Evolutionary conservation across 2,888 invertebrate species (phyloP), one percentile per base, ranked within the genome.

Genomic region (Nemurella pictetii): DNA sequence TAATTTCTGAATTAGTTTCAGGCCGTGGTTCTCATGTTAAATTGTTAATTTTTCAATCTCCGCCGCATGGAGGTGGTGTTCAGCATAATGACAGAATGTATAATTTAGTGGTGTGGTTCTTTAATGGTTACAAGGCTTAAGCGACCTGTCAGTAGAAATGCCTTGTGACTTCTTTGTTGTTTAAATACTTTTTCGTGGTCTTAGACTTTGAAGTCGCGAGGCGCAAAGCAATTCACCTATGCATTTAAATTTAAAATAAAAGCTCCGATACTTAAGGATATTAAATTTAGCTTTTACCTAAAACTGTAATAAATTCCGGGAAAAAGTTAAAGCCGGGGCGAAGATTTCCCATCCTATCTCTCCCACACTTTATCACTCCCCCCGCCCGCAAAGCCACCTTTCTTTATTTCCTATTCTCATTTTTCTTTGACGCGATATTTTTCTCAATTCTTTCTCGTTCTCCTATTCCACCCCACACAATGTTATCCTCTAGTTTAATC

Each of bases 391-490:
- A 3, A 26, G 72, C 55, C 82, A 55, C 36, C 82, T 55, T 82
- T 72, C 82, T 82, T 82, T 82, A 82, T 82, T 82, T 82, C 72
- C 82, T 72, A 72, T 82, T 82, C 82, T 72, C 82, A 72, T 27
- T 82, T 82, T 82, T 72, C 80, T 78, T 72, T 82, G 72, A 82
- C 7, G 55, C 55, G 55, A 82, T 82, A 82, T 82, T 82, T 82
- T 82, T 82, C 82, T 82, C 55, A 55, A 82, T 82, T 82, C 82
- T 72, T 82, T 82, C 29, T 82, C 55, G 28, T 27, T 81, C 81
- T 36, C 5, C 35, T 20, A 20, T 55, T 55, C 55, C 55, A 25
- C 30, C 81, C 30, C 80, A 28, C 80, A 29, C 30, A 28, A 32
- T 80, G 81, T 36, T 81, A 36, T 35, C 55, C 81, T 26, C 28